Percentiles rank a stretch among this genome's conserved stretches.
phyloP scores from a whole-genome alignment of 2,888 invertebrate species.

The Silvanus unidentatus region DNA sequence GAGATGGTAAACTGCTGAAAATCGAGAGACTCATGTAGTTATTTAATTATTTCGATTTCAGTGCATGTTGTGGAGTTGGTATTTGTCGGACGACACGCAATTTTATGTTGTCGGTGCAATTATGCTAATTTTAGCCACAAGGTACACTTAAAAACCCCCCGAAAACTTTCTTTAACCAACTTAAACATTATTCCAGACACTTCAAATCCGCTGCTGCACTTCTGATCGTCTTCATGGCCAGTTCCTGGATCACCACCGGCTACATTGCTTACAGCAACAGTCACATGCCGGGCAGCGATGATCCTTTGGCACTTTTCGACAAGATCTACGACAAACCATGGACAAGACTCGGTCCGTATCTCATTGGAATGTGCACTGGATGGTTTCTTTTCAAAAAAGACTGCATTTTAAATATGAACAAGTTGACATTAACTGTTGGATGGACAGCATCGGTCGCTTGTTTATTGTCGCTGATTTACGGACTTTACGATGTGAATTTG shows the following conservation, averaged over 20 bases:
- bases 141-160: constrained; percentile 34
- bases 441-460: constrained; percentile 65
- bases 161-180: background rate
- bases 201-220: constrained; percentile 69
- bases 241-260: constrained; percentile 75
- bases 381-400: constrained; percentile 80
- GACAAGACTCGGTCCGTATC: constrained; percentile 78
- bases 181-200: constrained; percentile 51
- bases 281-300: constrained; percentile 71
- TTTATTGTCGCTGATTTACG: constrained; percentile 70
- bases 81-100: constrained; percentile 80
- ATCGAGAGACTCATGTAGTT: background rate
- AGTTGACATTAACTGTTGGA: constrained; percentile 60
- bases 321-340: constrained; percentile 88
- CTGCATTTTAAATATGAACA: constrained; percentile 67
- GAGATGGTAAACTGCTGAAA: constrained; percentile 61
- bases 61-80: constrained; percentile 93
- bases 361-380: constrained; percentile 78
- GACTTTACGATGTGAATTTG: constrained; percentile 66
- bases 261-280: constrained; percentile 73
- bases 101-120: constrained; percentile 79
- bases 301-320: constrained; percentile 78
- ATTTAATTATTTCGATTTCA: constrained; percentile 44
- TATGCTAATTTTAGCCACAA: constrained; percentile 71
- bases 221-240: constrained; percentile 60